A percentile compares a stretch with the other conserved stretches of the same genome.
Evolutionary conservation across 2,113 vertebrate species (phyloP).

Genomic region (Notothenia rossii): DNA sequence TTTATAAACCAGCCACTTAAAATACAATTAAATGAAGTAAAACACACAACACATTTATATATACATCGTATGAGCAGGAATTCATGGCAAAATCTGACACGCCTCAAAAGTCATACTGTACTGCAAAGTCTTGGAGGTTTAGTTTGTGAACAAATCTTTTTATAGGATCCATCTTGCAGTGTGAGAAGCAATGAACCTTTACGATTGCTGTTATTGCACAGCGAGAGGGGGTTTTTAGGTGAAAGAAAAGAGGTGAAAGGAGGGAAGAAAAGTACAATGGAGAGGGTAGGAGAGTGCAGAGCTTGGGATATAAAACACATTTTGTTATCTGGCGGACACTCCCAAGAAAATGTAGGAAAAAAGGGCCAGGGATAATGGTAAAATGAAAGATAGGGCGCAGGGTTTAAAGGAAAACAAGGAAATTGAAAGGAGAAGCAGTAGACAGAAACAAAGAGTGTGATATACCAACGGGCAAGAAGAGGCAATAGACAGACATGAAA

Average conservation of each 20-base stretch:
- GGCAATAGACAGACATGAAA: constrained; percentile 14
- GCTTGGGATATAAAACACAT: constrained; percentile 1
- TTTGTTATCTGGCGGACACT: background rate
- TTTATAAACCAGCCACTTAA: background rate
- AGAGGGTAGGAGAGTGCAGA: background rate
- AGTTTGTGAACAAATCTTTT: constrained; percentile 18
- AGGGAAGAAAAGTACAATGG: constrained; percentile 10
- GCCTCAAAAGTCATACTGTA: constrained; percentile 7
- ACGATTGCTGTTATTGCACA: constrained; percentile 2
- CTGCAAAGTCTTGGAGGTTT: constrained; percentile 6
- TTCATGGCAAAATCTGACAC: constrained; percentile 20
- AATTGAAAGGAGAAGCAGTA: background rate
- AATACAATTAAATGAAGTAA: background rate
- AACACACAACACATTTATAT: background rate
- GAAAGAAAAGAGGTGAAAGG: background rate
- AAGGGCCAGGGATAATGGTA: background rate
- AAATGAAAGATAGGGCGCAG: background rate
- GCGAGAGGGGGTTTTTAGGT: background rate
- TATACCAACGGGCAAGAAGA: background rate
- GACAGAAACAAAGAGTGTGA: background rate
- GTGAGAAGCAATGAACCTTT: constrained; percentile 16
- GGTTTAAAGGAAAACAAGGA: background rate
- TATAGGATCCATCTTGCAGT: constrained; percentile 11
- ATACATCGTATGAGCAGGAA: background rate
- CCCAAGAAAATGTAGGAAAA: background rate